phyloP scores from a whole-genome alignment of 1,140 invertebrate genomes.

The Nasonia vitripennis region DNA sequence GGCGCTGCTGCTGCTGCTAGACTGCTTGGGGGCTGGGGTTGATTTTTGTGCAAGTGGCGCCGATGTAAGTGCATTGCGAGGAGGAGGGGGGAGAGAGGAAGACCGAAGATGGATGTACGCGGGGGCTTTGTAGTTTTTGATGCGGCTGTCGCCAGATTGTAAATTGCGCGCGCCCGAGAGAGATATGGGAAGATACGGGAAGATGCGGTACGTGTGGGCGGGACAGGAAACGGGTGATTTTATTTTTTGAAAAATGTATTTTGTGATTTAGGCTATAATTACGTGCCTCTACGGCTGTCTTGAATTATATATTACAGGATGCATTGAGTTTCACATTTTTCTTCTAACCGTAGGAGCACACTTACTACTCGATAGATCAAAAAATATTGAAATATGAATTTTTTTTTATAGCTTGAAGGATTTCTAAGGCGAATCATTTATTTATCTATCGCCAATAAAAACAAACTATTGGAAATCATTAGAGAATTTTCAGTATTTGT shows the following conservation, averaged over 20 bases:
- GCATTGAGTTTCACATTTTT: no score
- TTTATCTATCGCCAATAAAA: no score
- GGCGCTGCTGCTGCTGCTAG: not conserved
- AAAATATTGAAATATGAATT: no score
- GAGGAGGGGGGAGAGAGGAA: not conserved
- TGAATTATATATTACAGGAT: no score
- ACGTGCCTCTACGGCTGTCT: no score
- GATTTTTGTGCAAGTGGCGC: constrained; percentile 1
- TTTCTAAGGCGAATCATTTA: no score
- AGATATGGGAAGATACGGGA: not conserved
- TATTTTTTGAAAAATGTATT: not conserved
- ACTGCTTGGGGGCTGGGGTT: not conserved
- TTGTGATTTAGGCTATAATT: no score
- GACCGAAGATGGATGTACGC: not conserved
- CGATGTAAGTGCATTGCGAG: not conserved
- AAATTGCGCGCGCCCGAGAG: not conserved
- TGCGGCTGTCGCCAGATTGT: not conserved
- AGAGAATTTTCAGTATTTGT: no score
- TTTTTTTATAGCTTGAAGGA: no score
- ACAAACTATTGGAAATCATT: no score
- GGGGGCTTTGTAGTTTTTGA: not conserved
- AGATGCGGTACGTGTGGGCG: not conserved
- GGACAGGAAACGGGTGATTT: not conserved
- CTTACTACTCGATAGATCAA: no score
- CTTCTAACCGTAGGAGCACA: no score